A percentile compares a stretch with the other conserved stretches of the same genome.
These are phyloP conservation scores for Sebastes oblongus DNA, from an alignment of 2,797 vertebrate species.

Conservation along the genomic window DNA sequence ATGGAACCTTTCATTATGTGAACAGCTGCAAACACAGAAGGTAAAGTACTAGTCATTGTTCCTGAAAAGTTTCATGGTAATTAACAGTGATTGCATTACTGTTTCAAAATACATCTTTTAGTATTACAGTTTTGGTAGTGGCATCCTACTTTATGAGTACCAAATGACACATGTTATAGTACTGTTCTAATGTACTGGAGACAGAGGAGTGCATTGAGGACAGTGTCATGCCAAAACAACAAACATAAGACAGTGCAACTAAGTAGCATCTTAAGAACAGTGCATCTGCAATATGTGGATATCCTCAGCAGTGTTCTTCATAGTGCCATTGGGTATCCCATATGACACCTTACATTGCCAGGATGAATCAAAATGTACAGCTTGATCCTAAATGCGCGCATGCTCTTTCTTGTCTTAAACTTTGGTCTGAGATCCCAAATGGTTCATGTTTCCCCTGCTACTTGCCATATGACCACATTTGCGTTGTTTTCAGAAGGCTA, in stretches of 20 bases:
- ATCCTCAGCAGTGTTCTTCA: no score
- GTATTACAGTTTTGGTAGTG: neutral
- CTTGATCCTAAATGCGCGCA: no score
- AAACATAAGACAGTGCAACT: no score
- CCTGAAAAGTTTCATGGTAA: neutral
- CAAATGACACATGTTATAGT: neutral
- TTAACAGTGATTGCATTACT: neutral
- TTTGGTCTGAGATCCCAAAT: slow-evolving; percentile 18
- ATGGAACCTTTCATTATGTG: neutral
- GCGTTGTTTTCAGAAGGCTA: neutral
- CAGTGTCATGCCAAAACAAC: no score
- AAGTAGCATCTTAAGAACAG: no score
- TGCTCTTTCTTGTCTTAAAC: no score
- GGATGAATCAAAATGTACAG: no score
- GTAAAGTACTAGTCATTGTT: neutral
- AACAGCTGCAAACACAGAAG: neutral
- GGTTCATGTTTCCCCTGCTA: neutral
- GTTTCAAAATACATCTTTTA: neutral
- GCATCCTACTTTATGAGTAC: neutral
- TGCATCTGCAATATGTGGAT: no score
- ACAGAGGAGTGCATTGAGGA: slow-evolving; percentile 1
- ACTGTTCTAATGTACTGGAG: slow-evolving; percentile 19
- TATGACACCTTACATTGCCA: no score
- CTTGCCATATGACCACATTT: neutral
- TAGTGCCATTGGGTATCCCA: no score